phyloP scores from a whole-genome alignment of 2,888 invertebrate genomes.

The Suillia variegata region DNA sequence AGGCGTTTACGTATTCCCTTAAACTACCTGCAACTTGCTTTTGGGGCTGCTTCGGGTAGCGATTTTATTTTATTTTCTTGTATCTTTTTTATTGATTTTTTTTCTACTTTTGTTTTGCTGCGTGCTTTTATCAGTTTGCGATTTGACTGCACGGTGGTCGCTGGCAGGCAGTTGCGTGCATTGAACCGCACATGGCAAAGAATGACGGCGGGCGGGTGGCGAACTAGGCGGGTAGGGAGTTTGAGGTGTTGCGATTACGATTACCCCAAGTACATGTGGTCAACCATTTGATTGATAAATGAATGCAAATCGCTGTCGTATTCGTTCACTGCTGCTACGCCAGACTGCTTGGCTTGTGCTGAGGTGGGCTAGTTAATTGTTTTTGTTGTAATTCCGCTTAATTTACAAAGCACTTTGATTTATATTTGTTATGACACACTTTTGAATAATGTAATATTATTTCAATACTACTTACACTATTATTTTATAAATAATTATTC shows the following conservation, averaged over 20 bases:
- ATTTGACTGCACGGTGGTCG: conserved; percentile 1
- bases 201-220: neutral
- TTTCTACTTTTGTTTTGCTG: conserved; percentile 2
- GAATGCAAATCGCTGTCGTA: neutral
- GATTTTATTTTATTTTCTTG: neutral
- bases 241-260: too few relatives aligned
- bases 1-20: too few relatives aligned
- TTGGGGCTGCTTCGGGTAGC: neutral
- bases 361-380: too few relatives aligned
- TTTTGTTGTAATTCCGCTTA: too few relatives aligned
- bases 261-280: neutral
- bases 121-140: conserved; percentile 22
- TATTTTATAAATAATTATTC: too few relatives aligned
- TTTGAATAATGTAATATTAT: too few relatives aligned
- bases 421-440: too few relatives aligned
- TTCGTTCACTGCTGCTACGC: too few relatives aligned
- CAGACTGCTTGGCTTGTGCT: conserved; percentile 20
- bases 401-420: too few relatives aligned
- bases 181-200: conserved; percentile 10
- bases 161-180: conserved; percentile 9
- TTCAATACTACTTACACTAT: too few relatives aligned
- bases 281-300: conserved; percentile 1
- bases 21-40: too few relatives aligned
- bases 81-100: conserved; percentile 18
- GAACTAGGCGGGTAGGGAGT: neutral